These are phyloP conservation scores for Podarcis raffonei DNA, from an alignment of 2,113 vertebrate genomes.

Conservation along the genomic window DNA sequence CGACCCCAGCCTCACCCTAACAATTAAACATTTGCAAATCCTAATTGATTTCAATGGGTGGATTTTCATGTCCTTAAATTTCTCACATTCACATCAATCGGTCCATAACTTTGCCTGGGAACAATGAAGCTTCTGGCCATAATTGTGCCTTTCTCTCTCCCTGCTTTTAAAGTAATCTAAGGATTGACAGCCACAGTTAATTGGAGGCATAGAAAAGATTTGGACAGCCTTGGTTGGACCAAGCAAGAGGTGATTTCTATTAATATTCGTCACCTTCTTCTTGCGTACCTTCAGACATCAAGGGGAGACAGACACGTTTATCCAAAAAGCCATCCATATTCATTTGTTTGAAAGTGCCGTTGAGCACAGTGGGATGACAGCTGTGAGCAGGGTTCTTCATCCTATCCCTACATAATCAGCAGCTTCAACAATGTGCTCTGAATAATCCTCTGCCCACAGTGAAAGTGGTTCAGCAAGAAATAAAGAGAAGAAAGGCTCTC, in stretches of 20 bases:
- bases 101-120: background rate
- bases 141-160: background rate
- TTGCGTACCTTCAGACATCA: background rate
- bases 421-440: background rate
- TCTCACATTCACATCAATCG: background rate
- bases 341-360: conserved; percentile 6
- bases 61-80: background rate
- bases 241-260: accelerated
- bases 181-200: background rate
- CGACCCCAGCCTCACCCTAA: background rate
- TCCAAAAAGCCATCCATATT: conserved; percentile 8
- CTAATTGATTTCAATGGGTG: background rate
- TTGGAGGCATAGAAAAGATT: background rate
- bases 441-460: background rate
- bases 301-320: background rate
- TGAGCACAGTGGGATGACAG: background rate
- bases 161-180: background rate
- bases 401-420: background rate
- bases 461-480: accelerated
- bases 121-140: background rate
- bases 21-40: background rate
- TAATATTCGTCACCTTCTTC: background rate
- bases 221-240: background rate
- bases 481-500: background rate
- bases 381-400: background rate